Evolutionary conservation across 2,888 invertebrate species (phyloP), one percentile per base, ranked within the genome.

Genomic region (Schizotus pectinicornis): DNA sequence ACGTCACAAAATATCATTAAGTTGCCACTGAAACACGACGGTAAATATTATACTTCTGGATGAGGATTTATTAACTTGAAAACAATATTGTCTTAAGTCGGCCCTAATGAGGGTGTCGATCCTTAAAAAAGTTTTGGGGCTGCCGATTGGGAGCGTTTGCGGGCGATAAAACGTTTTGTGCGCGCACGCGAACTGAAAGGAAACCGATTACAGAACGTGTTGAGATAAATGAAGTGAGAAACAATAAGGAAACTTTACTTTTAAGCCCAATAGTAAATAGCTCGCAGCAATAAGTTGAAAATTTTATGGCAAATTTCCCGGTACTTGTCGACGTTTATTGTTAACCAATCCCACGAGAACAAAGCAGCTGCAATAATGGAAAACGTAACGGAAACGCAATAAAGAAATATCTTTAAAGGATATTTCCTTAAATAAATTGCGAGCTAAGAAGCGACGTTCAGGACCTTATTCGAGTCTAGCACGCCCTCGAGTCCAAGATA

Each of bases 1-100:
- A 77, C 75, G 70, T 72, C 69, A 71, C 74, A 75, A 75, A 77
- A 75, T 75, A 73, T 77, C 74, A 76, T 75, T 77, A 77, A 74
- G 72, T 68, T 70, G 67, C 67, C 67, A 66, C 66, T 63, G 65
- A 62, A 62, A 63, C 54, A 59, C 46, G 56, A 53, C 56, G 56
- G 60, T 56, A 60, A 60, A 60, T 53, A 60, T 60, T 57, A 61
- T 56, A 54, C 57, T 60, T 62, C 52, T 57, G 46, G 51, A 62
- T 58, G 57, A 50, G 61, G 57, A 61, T 61, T 61, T 61, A 61
- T 61, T 57, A 61, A 61, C 53, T 57, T 57, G 50, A 57, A 49
- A 47, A 61, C 61, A 61, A 61, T 61, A 61, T 61, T 57, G 54
- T 57, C 47, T 49, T 51, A 54, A 54, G 59, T 13, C 48, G 35